These are phyloP conservation scores for Zelleria hepariella DNA, from an alignment of 2,888 invertebrate genomes.

Conservation along the genomic window DNA sequence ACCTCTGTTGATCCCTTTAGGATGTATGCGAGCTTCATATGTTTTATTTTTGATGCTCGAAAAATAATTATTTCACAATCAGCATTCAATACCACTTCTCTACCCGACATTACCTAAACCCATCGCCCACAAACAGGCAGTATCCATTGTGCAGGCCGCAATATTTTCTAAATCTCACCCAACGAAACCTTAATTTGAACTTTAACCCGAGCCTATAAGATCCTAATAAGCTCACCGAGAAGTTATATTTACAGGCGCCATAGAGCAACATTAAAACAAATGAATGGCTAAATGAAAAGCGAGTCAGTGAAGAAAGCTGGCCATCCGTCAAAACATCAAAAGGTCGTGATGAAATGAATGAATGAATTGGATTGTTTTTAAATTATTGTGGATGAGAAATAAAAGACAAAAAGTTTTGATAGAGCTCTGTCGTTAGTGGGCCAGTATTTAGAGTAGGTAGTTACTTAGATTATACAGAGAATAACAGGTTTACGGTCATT, in stretches of 20 bases:
- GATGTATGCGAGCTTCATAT: no score
- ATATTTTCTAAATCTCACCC: conserved; percentile 1
- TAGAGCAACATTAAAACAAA: conserved; percentile 1
- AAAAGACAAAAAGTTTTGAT: neutral
- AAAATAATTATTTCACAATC: neutral
- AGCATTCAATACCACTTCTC: neutral
- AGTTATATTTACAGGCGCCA: neutral
- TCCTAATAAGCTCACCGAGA: neutral
- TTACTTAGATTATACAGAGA: no score
- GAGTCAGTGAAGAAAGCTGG: neutral
- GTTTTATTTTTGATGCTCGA: neutral
- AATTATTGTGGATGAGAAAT: neutral
- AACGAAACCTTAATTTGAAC: neutral
- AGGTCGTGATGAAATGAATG: neutral
- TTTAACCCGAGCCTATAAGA: neutral
- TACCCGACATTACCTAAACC: neutral
- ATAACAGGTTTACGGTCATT: no score
- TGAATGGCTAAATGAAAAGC: conserved; percentile 3
- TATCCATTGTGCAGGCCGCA: conserved; percentile 3
- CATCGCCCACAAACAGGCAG: conserved; percentile 3
- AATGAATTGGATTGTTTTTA: neutral
- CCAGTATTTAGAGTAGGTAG: no score
- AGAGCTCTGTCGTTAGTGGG: neutral
- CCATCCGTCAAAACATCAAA: conserved; percentile 6
- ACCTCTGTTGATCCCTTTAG: no score